phyloP scores from a whole-genome alignment of 2,113 vertebrate species.

The Sebastes schlegelii region DNA sequence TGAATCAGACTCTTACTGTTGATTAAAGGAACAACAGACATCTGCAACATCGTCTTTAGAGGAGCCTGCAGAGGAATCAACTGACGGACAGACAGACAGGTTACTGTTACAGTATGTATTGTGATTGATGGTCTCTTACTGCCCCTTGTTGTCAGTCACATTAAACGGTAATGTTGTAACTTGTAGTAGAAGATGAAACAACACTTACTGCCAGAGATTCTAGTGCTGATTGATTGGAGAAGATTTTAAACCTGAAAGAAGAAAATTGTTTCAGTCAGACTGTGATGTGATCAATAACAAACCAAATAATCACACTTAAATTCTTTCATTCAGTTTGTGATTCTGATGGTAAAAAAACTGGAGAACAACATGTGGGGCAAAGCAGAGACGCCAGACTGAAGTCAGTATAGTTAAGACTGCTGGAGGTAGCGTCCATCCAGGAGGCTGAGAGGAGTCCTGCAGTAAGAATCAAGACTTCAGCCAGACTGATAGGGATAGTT shows the following conservation, averaged over 20 bases:
- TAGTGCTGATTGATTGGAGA: constrained; percentile 92
- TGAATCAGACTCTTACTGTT: constrained; percentile 85
- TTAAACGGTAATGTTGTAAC: neutral
- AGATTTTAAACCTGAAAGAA: constrained; percentile 92
- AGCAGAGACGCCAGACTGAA: no score
- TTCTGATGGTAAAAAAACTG: no score
- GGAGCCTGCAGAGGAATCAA: constrained; percentile 93
- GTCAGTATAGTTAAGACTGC: no score
- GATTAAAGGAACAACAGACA: constrained; percentile 92
- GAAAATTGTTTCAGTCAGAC: neutral
- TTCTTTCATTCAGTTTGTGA: no score
- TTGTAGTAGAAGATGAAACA: no score
- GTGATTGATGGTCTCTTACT: neutral
- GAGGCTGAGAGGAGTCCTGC: no score
- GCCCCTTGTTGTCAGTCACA: neutral
- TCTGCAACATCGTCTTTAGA: constrained; percentile 92
- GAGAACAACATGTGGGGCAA: no score
- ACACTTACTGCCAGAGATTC: constrained; percentile 91
- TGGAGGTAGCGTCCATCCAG: no score
- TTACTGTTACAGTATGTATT: neutral
- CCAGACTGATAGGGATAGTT: no score
- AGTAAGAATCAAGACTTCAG: no score
- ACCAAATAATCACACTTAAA: no score
- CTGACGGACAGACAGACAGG: constrained; percentile 73
- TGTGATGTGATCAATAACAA: no score